Base-by-base conservation (phyloP, 1,140 invertebrate genomes). In the Orius insidiosus region DNA sequence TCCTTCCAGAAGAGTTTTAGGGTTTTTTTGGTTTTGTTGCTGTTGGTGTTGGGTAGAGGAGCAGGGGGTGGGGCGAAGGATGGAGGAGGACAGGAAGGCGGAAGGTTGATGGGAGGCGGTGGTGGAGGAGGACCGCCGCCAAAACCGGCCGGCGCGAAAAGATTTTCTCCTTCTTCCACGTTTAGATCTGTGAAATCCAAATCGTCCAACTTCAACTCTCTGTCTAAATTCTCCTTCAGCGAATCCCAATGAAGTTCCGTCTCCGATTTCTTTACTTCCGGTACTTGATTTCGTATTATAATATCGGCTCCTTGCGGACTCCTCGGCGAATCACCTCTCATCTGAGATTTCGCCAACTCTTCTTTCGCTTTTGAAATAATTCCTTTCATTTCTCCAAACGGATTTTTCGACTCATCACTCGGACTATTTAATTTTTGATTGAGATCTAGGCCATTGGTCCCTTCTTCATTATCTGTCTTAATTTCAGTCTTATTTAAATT, bases 1-100 rank as follows among this genome's bases (percentile, higher is more conserved):
- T 97, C 57, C 56, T 58, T 86, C 95, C 95, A 99, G 63, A 98
- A 98, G n/a, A 99, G 67, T 67, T 96, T 96, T 3, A 98, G 81
- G n/a, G 94, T 97, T 63, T 97, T 97, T 62, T 95, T 96, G 55
- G 77, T 90, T 61, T 95, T 95, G 58, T 81, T 83, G 13, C 67
- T 64, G 58, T 68, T 58, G 56, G 68, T 19, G 59, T 58, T 46
- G 38, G 47, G 6, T 45, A 48, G 51, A 51, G 44, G 53, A n/a
- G 65, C 60, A 34, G 63, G 11, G 66, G 41, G 6, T 43, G 41
- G 24, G 18, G 24, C 42, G 66, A 60, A 4, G 55, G 55, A 3
- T 0, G 61, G 61, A 43, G 63, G 68, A 4, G 67, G 41, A 3
- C 41, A 18, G n/a, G 41, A 60, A 44, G 63, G 68, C 5, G 60